Base-by-base conservation (phyloP, 1,140 invertebrate genomes). In the Hyposmocoma kahamanoa region DNA sequence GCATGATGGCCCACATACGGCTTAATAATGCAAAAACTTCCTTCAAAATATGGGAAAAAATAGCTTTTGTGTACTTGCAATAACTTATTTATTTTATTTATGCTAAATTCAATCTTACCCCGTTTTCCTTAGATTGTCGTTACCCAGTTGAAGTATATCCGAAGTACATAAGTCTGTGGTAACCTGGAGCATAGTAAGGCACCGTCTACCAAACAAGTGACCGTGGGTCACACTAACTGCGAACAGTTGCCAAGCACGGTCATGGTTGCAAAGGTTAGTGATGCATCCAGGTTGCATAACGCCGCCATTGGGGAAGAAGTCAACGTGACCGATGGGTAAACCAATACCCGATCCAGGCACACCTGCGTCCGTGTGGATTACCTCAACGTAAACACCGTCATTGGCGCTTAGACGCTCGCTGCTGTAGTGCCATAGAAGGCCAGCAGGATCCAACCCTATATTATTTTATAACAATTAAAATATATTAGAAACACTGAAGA, bases 291-390 rank as follows among this genome's bases (percentile, higher is more conserved):
- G 82, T 21, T 75, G 79, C 22, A 54, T 47, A 3, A 49, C n/a
- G 22, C 92, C 92, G 2, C 92, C 91, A 65, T 95, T 94, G 1
- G 92, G 92, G 67, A 90, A 95, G 82, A 95, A 94, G 70, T 95
- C 93, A 5, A 88, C 88, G 54, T 92, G 89, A 13, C 21, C 44
- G 8, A 51, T 24, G 1, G 21, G 1, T 89, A 91, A 43, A 88
- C 72, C 6, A 88, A 87, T 55, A 88, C 85, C 9, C 84, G 6
- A 28, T 6, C 24, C 24, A 28, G 66, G 51, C 15, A 44, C 9
- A 17, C 90, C 89, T n/a, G 89, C 87, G 57, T 91, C 91, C 0
- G 92, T 93, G 63, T 93, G 92, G 59, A 94, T 91, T 17, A 90
- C 87, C 63, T 94, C 92, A 3, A 89, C 87, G 44, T 89, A 89